These are phyloP conservation scores for Caenorhabditis sinica DNA, from an alignment of 2,888 invertebrate genomes.

Conservation along the genomic window DNA sequence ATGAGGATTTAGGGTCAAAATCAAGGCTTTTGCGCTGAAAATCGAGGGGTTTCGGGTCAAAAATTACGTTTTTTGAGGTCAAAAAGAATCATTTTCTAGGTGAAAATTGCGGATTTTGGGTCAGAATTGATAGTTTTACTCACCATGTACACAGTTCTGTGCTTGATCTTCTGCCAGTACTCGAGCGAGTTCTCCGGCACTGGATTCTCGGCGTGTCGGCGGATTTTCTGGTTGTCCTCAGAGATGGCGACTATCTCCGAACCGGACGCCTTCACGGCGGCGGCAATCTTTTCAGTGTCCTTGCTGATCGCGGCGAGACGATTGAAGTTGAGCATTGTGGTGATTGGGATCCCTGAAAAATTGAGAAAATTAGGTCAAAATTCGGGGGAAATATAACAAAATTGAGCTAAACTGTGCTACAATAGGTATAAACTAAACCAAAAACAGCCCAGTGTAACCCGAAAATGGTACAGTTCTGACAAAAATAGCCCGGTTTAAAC, in stretches of 20 bases:
- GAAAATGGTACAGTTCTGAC: too few species aligned
- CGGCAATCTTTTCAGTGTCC: slow-evolving; percentile 88
- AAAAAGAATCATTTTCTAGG: background rate
- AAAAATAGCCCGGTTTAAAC: too few species aligned
- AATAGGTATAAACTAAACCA: too few species aligned
- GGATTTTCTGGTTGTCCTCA: slow-evolving; percentile 88
- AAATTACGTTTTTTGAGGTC: too few species aligned
- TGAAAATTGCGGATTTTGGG: background rate
- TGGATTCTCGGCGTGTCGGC: slow-evolving; percentile 89
- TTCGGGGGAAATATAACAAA: too few species aligned
- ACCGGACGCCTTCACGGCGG: slow-evolving; percentile 88
- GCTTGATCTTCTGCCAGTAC: slow-evolving; percentile 89
- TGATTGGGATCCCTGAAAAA: slow-evolving; percentile 89
- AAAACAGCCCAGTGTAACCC: too few species aligned
- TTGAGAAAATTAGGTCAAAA: background rate
- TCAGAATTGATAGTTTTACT: slow-evolving; percentile 4
- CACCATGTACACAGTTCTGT: slow-evolving; percentile 90
- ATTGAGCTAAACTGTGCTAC: too few species aligned
- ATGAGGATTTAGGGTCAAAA: too few species aligned
- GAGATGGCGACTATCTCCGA: slow-evolving; percentile 83
- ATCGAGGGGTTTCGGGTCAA: too few species aligned
- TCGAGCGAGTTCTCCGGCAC: slow-evolving; percentile 92
- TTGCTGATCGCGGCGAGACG: slow-evolving; percentile 88
- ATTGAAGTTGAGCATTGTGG: slow-evolving; percentile 92
- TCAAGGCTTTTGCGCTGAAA: too few species aligned